Evolutionary conservation across 1,140 invertebrate species (phyloP).

Genomic region (Drosophila sp.): DNA sequence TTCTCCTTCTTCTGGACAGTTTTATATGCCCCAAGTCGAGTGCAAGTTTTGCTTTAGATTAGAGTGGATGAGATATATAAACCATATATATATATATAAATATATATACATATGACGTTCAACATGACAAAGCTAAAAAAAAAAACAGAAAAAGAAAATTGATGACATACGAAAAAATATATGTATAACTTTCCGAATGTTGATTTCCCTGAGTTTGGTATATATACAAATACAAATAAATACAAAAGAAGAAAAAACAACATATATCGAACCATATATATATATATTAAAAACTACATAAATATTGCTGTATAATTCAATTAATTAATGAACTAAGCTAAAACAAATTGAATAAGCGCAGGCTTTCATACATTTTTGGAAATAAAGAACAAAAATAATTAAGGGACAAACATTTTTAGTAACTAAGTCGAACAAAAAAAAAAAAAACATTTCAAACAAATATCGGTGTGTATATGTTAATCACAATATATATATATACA

Average conservation of each 20-base stretch:
- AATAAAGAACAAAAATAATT: slow-evolving; percentile 41
- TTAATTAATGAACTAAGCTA: slow-evolving; percentile 41
- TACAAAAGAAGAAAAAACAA: slow-evolving; percentile 45
- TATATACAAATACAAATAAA: slow-evolving; percentile 80
- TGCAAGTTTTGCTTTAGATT: slow-evolving; percentile 3
- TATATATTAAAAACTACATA: slow-evolving; percentile 13
- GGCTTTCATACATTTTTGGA: slow-evolving; percentile 80
- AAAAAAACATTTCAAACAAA: slow-evolving; percentile 52
- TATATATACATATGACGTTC: slow-evolving; percentile 51
- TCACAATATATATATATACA: slow-evolving; percentile 43
- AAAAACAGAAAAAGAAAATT: slow-evolving; percentile 17
- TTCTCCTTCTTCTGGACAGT: neutral
- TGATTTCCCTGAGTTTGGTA: slow-evolving; percentile 46
- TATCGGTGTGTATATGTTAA: slow-evolving; percentile 66
- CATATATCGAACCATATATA: slow-evolving; percentile 39
- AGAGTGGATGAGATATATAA: neutral
- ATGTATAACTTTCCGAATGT: slow-evolving; percentile 6
- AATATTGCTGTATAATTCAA: slow-evolving; percentile 51
- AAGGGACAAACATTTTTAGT: slow-evolving; percentile 40
- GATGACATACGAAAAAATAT: slow-evolving; percentile 4
- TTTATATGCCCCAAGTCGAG: neutral
- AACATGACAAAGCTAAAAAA: slow-evolving; percentile 36
- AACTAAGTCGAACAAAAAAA: slow-evolving; percentile 18
- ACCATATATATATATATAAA: neutral
- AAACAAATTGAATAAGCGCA: slow-evolving; percentile 52